Evolutionary conservation across 2,797 vertebrate species (phyloP).

Genomic region (Eospalax fontanierii): DNA sequence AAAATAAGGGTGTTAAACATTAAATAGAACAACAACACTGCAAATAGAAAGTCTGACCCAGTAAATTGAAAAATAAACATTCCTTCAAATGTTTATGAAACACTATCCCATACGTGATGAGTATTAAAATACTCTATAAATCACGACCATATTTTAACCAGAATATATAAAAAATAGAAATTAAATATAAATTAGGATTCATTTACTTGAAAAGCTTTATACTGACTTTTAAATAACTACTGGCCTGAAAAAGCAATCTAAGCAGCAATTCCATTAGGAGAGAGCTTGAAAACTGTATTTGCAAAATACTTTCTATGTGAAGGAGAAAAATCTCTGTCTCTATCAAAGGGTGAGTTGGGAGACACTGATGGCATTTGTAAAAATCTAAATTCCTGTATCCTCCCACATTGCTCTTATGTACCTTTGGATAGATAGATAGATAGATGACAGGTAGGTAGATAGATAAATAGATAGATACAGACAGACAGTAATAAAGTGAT

Average conservation of each 20-base stretch:
- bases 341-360: slow-evolving; percentile 3
- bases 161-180: slow-evolving; percentile 53
- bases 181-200: slow-evolving; percentile 46
- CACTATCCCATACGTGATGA: neutral
- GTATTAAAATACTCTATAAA: slow-evolving; percentile 22
- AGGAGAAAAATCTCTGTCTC: slow-evolving; percentile 8
- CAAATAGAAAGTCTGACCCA: neutral
- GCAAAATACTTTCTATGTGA: slow-evolving; percentile 37
- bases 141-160: slow-evolving; percentile 4
- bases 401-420: rapidly evolving
- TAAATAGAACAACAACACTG: slow-evolving; percentile 48
- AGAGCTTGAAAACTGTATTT: slow-evolving; percentile 31
- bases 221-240: slow-evolving; percentile 53
- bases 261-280: neutral
- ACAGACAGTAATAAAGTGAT: neutral
- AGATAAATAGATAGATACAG: neutral
- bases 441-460: no score
- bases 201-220: slow-evolving; percentile 43
- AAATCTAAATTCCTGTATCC: neutral
- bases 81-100: slow-evolving; percentile 31
- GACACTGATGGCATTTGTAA: neutral
- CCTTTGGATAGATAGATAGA: neutral
- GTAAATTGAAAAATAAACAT: slow-evolving; percentile 34
- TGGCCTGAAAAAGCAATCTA: neutral
- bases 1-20: slow-evolving; percentile 40